Conservation (phyloP, 2,888 invertebrate species). For the Drosophila cracens region DNA sequence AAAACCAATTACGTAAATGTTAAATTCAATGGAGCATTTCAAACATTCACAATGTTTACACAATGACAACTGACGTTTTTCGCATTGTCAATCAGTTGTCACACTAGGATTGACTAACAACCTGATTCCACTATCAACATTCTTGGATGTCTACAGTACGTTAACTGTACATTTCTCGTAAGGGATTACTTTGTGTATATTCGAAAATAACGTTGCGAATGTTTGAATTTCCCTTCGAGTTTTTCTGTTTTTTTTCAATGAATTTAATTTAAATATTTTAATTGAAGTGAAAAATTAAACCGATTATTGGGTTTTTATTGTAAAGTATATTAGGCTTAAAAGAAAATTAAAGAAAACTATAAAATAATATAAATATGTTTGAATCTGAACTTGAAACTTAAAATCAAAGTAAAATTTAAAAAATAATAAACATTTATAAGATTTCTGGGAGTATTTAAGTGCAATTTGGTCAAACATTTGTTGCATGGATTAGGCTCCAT, state of each 20-base stretch:
- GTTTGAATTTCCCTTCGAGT: background rate
- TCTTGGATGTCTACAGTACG: background rate
- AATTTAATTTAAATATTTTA: background rate
- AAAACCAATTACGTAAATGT: background rate
- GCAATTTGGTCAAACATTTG: too few species aligned
- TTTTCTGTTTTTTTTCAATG: background rate
- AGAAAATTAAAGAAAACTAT: background rate
- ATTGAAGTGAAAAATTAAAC: background rate
- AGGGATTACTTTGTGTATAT: background rate
- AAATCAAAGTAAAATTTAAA: too few species aligned
- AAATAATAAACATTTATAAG: too few species aligned
- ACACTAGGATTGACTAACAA: background rate
- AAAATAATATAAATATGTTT: background rate
- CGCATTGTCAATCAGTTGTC: slow-evolving; percentile 3
- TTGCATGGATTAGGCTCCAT: background rate
- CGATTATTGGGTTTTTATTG: background rate
- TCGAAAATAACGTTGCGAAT: background rate
- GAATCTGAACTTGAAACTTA: too few species aligned
- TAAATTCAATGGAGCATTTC: background rate
- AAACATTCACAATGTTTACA: slow-evolving; percentile 1
- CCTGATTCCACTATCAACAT: background rate
- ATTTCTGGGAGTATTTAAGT: too few species aligned
- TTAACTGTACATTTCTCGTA: background rate
- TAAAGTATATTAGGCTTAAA: background rate
- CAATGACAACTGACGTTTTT: background rate